phyloP scores from a whole-genome alignment of 2,797 vertebrate species.

The Sebastes glaucus region DNA sequence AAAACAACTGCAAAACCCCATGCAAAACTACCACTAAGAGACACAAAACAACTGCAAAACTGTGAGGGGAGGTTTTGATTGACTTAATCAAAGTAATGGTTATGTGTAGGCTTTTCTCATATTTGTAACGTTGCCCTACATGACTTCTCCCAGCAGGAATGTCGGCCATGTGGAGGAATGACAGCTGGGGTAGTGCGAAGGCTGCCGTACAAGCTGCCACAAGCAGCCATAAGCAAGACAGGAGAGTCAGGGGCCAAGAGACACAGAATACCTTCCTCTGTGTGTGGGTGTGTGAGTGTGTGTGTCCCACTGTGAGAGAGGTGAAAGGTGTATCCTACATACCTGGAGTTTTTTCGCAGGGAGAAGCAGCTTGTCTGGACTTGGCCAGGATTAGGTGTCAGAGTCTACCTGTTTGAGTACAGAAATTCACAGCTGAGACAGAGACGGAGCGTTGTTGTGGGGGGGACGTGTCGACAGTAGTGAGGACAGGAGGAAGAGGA shows the following conservation, averaged over 20 bases:
- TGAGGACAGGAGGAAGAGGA: not conserved
- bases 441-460: not conserved
- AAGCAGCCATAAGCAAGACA: slow-evolving; percentile 64
- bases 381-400: slow-evolving; percentile 72
- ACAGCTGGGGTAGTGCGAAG: slow-evolving; percentile 40
- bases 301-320: slow-evolving; percentile 55
- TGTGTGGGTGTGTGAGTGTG: slow-evolving; percentile 24
- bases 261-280: slow-evolving; percentile 52
- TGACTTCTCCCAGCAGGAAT: slow-evolving; percentile 58
- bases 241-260: slow-evolving; percentile 49
- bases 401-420: slow-evolving; percentile 56
- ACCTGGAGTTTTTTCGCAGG: slow-evolving; percentile 65
- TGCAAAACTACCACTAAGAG: not conserved
- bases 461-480: not conserved
- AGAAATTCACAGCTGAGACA: slow-evolving; percentile 32
- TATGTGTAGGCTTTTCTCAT: not conserved
- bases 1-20: too few relatives aligned
- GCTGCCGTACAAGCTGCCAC: slow-evolving; percentile 55
- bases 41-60: not conserved
- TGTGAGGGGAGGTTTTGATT: not conserved
- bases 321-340: slow-evolving; percentile 75
- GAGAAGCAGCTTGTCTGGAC: slow-evolving; percentile 80
- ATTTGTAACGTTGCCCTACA: slow-evolving; percentile 16
- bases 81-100: slow-evolving; percentile 23
- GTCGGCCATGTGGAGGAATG: slow-evolving; percentile 51